These are phyloP conservation scores for Scaptomyza pallida DNA, from an alignment of 1,140 invertebrate genomes.

Conservation along the genomic window DNA sequence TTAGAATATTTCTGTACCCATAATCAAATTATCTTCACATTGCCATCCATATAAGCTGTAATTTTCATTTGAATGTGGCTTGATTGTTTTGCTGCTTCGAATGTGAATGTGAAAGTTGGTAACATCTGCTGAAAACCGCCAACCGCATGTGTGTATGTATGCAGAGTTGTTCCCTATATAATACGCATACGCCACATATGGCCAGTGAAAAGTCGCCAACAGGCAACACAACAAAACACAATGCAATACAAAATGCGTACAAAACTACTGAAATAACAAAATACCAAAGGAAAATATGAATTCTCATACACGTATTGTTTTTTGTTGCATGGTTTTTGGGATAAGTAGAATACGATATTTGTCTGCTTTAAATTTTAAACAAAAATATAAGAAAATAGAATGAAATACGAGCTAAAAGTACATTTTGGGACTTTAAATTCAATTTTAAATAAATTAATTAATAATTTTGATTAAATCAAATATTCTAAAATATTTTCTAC, in stretches of 20 bases:
- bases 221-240: neutral
- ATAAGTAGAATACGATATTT: neutral
- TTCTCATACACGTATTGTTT: no score
- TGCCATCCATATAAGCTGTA: constrained; percentile 22
- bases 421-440: neutral
- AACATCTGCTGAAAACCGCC: neutral
- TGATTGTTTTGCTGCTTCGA: constrained; percentile 12
- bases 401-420: neutral
- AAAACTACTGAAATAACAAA: no score
- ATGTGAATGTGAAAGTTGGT: constrained; percentile 13
- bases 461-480: neutral
- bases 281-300: no score
- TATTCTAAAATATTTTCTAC: neutral
- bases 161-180: constrained; percentile 4
- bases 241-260: no score
- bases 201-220: neutral
- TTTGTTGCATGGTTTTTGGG: neutral
- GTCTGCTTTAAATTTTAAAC: neutral
- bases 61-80: constrained; percentile 32
- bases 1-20: constrained; percentile 9
- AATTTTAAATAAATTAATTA: no score
- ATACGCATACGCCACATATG: constrained; percentile 11
- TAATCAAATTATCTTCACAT: constrained; percentile 38
- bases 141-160: neutral
- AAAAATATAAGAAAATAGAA: neutral